Conservation (phyloP, 2,888 invertebrate species). For the Bellardia bayeri region DNA sequence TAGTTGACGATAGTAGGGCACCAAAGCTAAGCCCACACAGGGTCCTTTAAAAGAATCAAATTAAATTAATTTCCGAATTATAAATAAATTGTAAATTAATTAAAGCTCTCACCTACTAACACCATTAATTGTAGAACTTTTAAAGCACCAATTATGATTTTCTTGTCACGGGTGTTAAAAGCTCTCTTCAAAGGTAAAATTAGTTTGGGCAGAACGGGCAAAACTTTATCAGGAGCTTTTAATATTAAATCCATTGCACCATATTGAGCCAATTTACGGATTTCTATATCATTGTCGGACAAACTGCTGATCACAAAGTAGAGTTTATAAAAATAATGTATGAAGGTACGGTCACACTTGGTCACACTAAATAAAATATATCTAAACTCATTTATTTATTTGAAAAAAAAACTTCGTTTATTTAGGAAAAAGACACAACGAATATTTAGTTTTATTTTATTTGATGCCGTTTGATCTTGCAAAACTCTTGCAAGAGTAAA, state of each 20-base stretch:
- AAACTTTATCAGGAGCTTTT: constrained; percentile 81
- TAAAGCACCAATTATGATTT: constrained; percentile 92
- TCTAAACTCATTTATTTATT: no score
- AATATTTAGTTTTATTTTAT: no score
- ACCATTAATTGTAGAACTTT: constrained; percentile 94
- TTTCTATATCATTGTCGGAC: constrained; percentile 92
- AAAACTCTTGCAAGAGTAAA: no score
- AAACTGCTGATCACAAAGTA: constrained; percentile 83
- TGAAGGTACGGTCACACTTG: no score
- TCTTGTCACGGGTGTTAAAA: constrained; percentile 91
- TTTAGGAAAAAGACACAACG: no score
- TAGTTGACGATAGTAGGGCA: constrained; percentile 97
- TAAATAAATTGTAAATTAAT: not conserved
- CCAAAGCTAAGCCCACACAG: constrained; percentile 94
- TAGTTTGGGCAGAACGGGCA: constrained; percentile 95
- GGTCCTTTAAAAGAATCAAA: constrained; percentile 78
- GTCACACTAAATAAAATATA: no score
- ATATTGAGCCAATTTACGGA: constrained; percentile 92
- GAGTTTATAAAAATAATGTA: not conserved
- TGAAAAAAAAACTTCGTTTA: no score
- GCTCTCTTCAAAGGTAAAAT: constrained; percentile 97
- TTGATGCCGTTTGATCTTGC: no score
- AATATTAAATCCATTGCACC: constrained; percentile 94
- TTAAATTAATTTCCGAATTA: not conserved
- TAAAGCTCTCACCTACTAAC: constrained; percentile 86